Base-by-base conservation (phyloP, 2,797 vertebrate genomes). In the Anomalospiza imberbis region DNA sequence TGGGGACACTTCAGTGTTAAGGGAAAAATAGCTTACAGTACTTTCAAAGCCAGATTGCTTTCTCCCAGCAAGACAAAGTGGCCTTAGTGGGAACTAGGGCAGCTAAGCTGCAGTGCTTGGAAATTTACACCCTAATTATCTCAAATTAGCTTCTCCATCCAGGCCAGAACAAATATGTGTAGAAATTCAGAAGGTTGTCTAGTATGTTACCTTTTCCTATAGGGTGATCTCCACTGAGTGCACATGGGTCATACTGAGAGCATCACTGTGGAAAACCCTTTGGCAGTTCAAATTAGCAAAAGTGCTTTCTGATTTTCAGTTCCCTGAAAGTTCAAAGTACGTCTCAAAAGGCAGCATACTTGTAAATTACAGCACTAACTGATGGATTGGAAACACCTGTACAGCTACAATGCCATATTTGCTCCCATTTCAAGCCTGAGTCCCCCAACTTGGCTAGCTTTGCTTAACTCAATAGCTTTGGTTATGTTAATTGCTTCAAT, bases 81-180 rank as follows among this genome's bases (percentile, higher is more conserved):
- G 62, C 36, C 42, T 61, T 83, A 44, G 66, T 54, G 80, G 70
- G 65, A 94, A 91, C 63, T 65, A 88, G 90, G 80, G 58, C 73
- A 91, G 54, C 73, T 81, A 88, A 88, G 24, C 70, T 84, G 73
- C 53, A 68, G 45, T 58, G 54, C 47, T 88, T 88, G 77, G 70
- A 90, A 88, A 78, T 84, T 80, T 72, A 90, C 38, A 93, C 47
- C 29, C 51, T 93, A 88, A 95, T 95, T 93, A 90, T 71, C 86
- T 75, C 80, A 68, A 93, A 91, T 74, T 81, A 86, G 4, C 34
- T 86, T 91, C 31, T 90, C 47, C 50, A 47, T 54, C 73, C 42
- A 3, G 65, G 42, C 17, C 73, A 91, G 54, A 78, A 65, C 14
- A 88, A 81, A 50, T 61, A 38, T 3, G 4, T 24, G 38, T 68